phyloP scores from a whole-genome alignment of 2,797 vertebrate species.

The Chrysolophus pictus region DNA sequence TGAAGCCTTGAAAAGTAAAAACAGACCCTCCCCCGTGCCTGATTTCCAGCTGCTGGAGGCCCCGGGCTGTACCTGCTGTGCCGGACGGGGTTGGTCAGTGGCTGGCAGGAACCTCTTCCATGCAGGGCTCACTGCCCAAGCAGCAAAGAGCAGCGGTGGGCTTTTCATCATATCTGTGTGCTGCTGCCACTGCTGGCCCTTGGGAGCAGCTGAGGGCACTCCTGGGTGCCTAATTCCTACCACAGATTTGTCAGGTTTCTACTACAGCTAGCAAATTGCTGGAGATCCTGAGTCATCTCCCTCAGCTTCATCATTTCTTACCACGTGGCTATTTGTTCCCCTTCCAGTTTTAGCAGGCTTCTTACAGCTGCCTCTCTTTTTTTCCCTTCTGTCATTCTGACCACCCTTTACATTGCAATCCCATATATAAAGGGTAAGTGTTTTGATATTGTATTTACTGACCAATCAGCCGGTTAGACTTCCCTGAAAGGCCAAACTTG shows the following conservation, averaged over 20 bases:
- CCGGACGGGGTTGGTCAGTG: neutral
- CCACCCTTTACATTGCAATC: conserved; percentile 13
- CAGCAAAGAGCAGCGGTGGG: neutral
- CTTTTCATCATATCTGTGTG: neutral
- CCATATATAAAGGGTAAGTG: neutral
- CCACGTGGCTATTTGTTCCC: neutral
- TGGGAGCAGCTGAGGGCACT: neutral
- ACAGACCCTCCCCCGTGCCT: neutral
- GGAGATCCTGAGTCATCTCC: neutral
- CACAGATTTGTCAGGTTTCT: neutral
- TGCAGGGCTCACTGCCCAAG: neutral
- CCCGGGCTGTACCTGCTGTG: neutral
- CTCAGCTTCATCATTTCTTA: conserved; percentile 16
- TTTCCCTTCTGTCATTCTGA: neutral
- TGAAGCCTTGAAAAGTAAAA: neutral
- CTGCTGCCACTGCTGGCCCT: neutral
- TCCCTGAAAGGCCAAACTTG: neutral
- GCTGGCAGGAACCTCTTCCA: neutral
- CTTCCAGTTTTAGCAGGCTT: neutral
- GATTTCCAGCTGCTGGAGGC: neutral
- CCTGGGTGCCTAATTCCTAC: neutral
- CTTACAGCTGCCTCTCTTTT: neutral
- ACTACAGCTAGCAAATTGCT: neutral
- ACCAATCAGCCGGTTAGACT: neutral
- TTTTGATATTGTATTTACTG: conserved; percentile 4